Evolutionary conservation across 2,113 vertebrate species (phyloP).

Genomic region (Apaloderma vittatum): DNA sequence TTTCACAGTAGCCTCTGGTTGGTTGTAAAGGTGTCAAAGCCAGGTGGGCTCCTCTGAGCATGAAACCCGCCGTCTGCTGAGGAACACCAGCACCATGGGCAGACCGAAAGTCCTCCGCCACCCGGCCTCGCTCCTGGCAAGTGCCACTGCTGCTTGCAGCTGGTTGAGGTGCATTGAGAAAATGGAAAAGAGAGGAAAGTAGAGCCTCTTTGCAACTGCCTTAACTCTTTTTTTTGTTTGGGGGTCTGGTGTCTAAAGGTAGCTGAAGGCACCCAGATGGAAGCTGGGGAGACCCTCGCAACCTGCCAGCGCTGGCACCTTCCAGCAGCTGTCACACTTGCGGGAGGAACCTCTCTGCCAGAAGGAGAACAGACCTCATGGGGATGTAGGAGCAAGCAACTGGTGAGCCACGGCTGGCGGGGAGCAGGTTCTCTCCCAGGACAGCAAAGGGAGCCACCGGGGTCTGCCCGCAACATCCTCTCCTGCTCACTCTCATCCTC

Average conservation of each 20-base stretch:
- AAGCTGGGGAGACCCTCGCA: neutral
- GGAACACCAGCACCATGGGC: neutral
- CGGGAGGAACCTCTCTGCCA: neutral
- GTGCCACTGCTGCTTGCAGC: neutral
- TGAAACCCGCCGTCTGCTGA: neutral
- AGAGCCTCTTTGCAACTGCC: neutral
- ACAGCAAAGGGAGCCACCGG: neutral
- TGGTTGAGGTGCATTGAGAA: neutral
- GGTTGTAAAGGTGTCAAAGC: neutral
- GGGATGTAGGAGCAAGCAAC: neutral
- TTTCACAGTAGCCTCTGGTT: neutral
- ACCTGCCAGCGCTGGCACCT: neutral
- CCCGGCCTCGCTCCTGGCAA: neutral
- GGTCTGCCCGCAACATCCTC: neutral
- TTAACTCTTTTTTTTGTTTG: neutral
- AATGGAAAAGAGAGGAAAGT: neutral
- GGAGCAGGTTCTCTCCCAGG: neutral
- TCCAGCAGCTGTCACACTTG: neutral
- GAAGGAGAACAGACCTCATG: neutral
- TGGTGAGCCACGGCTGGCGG: neutral
- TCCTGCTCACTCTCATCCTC: neutral
- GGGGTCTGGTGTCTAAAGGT: neutral
- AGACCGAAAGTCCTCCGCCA: neutral
- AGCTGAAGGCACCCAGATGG: neutral
- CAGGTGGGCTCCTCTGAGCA: neutral